Conservation (phyloP, 2,888 invertebrate genomes). For the Euclidia mi region DNA sequence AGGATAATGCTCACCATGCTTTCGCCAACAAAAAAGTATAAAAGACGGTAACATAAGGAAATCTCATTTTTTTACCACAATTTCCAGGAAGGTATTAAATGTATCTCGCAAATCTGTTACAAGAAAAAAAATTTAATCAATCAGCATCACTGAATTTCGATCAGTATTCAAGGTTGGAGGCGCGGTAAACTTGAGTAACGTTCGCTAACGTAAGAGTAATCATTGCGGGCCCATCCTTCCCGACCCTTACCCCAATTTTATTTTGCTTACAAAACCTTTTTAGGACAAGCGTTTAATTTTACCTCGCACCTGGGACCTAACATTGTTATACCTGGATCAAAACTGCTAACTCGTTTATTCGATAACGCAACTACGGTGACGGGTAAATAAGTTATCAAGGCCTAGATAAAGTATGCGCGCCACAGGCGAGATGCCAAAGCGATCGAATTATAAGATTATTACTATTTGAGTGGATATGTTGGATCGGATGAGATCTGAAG, state of each 20-base stretch:
- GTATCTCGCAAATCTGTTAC: slow-evolving; percentile 41
- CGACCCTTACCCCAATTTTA: slow-evolving; percentile 54
- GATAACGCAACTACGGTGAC: slow-evolving; percentile 41
- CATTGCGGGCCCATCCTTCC: slow-evolving; percentile 44
- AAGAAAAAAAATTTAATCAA: slow-evolving; percentile 46
- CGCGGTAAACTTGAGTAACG: slow-evolving; percentile 35
- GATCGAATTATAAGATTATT: background rate
- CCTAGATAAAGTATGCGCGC: slow-evolving; percentile 5
- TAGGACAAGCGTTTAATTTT: slow-evolving; percentile 55
- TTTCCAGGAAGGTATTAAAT: slow-evolving; percentile 36
- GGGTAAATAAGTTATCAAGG: slow-evolving; percentile 38
- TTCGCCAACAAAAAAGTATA: background rate
- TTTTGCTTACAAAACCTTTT: slow-evolving; percentile 58
- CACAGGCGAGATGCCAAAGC: background rate
- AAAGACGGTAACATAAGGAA: background rate
- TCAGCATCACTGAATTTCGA: slow-evolving; percentile 47
- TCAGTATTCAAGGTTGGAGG: slow-evolving; percentile 47
- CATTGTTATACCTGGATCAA: slow-evolving; percentile 52
- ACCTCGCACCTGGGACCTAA: slow-evolving; percentile 56
- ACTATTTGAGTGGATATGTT: no score
- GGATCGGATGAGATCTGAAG: no score
- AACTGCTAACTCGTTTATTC: slow-evolving; percentile 48
- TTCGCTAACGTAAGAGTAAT: slow-evolving; percentile 37
- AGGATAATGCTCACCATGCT: background rate
- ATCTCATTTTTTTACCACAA: slow-evolving; percentile 19